phyloP scores from a whole-genome alignment of 2,113 vertebrate genomes.

The Burhinus oedicnemus region DNA sequence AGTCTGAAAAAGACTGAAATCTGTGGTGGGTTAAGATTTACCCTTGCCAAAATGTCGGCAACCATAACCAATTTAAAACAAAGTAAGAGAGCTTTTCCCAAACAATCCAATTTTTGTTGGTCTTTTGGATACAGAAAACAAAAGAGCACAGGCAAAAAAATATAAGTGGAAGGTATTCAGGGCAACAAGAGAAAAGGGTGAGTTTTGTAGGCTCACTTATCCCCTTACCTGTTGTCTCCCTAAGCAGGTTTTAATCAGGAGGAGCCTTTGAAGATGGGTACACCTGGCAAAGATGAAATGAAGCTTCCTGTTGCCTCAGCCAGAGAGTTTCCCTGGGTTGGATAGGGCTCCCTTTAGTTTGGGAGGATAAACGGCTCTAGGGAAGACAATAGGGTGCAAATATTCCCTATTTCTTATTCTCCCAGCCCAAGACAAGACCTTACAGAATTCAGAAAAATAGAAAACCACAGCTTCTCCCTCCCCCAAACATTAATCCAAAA shows the following conservation, averaged over 20 bases:
- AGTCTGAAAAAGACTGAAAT: background rate
- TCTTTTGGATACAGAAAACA: background rate
- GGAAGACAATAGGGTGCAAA: background rate
- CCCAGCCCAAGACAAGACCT: background rate
- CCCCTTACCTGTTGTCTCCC: background rate
- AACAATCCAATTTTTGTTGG: background rate
- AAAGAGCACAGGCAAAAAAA: background rate
- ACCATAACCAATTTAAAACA: background rate
- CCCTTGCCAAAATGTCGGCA: background rate
- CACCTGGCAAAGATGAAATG: background rate
- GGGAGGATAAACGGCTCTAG: background rate
- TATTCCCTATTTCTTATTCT: background rate
- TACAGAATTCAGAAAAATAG: background rate
- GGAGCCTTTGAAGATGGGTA: background rate
- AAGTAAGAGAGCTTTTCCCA: background rate
- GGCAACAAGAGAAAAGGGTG: background rate
- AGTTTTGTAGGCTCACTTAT: background rate
- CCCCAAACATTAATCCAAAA: background rate
- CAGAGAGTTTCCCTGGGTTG: background rate
- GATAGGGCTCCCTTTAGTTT: background rate
- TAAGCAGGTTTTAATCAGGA: background rate
- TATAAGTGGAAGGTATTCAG: background rate
- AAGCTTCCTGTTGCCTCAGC: background rate
- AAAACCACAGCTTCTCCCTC: accelerated
- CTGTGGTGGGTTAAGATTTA: background rate